A percentile compares a stretch with the other conserved stretches of the same genome.
phyloP scores from a whole-genome alignment of 1,140 invertebrate species.

The Neuroterus valhalla region DNA sequence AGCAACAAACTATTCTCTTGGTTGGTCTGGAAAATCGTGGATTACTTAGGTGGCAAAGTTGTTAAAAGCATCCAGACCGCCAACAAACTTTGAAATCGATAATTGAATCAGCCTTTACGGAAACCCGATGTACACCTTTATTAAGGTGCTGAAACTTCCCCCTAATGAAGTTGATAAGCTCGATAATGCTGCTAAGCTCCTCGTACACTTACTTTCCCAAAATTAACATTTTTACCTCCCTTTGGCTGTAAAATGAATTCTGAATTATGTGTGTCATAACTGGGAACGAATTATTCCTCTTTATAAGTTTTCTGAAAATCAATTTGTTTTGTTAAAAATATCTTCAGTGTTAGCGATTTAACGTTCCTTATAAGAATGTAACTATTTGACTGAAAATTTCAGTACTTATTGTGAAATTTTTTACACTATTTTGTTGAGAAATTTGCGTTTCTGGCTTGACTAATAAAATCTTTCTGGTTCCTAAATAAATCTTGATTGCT shows the following conservation, averaged over 20 bases:
- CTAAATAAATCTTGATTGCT: too few species aligned
- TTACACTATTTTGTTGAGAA: too few species aligned
- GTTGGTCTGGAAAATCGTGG: background rate
- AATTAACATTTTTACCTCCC: background rate
- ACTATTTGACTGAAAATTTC: too few species aligned
- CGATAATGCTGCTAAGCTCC: background rate
- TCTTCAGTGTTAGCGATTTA: too few species aligned
- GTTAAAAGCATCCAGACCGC: slow-evolving; percentile 16
- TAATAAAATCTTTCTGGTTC: too few species aligned
- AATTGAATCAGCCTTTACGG: slow-evolving; percentile 14
- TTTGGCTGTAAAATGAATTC: background rate
- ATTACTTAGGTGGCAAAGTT: slow-evolving; percentile 26
- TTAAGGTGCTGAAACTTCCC: background rate
- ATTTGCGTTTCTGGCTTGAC: too few species aligned
- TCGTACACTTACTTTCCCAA: background rate
- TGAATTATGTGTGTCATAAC: too few species aligned
- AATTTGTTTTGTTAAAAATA: too few species aligned
- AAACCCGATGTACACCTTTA: background rate
- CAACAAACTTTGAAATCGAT: slow-evolving; percentile 22
- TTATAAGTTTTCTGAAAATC: too few species aligned
- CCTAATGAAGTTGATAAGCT: background rate
- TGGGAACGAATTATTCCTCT: too few species aligned
- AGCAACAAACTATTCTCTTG: background rate
- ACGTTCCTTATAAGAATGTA: too few species aligned
- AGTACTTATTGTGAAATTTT: too few species aligned